phyloP scores from a whole-genome alignment of 2,888 invertebrate genomes.

The Celastrina argiolus region DNA sequence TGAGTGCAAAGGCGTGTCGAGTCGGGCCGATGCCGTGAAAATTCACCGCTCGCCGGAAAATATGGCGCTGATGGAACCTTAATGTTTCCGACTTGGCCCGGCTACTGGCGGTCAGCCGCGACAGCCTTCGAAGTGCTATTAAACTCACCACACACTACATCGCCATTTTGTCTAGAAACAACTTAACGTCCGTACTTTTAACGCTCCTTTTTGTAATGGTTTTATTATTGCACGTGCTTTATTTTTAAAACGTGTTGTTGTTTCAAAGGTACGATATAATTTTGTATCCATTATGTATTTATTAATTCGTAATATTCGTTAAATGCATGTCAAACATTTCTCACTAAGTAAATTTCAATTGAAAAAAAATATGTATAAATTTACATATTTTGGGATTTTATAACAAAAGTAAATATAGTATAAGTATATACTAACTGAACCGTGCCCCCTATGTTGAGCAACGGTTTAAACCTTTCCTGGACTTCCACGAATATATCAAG shows the following conservation, averaged over 20 bases:
- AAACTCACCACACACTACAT: slow-evolving; percentile 41
- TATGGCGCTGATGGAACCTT: slow-evolving; percentile 73
- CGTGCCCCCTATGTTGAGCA: no score
- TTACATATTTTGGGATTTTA: no score
- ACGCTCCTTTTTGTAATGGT: slow-evolving; percentile 20
- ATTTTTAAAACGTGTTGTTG: not conserved
- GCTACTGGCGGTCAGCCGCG: slow-evolving; percentile 62
- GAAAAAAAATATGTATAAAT: no score
- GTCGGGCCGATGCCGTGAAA: slow-evolving; percentile 62
- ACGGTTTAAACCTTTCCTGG: no score
- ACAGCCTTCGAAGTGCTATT: slow-evolving; percentile 49
- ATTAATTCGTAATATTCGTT: no score
- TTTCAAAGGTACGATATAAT: no score
- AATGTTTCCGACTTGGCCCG: slow-evolving; percentile 72
- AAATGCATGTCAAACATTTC: no score
- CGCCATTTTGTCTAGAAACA: slow-evolving; percentile 30
- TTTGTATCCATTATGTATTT: no score
- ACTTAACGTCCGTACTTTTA: slow-evolving; percentile 25
- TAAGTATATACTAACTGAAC: no score
- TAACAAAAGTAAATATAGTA: no score
- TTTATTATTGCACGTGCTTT: not conserved
- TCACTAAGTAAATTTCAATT: no score
- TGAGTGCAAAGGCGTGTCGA: slow-evolving; percentile 77
- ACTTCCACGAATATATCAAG: no score
- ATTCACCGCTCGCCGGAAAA: slow-evolving; percentile 65